Evolutionary conservation across 2,888 invertebrate genomes (phyloP), one percentile per base, ranked within the genome.

Genomic region (Synanthedon andrenaeformis): DNA sequence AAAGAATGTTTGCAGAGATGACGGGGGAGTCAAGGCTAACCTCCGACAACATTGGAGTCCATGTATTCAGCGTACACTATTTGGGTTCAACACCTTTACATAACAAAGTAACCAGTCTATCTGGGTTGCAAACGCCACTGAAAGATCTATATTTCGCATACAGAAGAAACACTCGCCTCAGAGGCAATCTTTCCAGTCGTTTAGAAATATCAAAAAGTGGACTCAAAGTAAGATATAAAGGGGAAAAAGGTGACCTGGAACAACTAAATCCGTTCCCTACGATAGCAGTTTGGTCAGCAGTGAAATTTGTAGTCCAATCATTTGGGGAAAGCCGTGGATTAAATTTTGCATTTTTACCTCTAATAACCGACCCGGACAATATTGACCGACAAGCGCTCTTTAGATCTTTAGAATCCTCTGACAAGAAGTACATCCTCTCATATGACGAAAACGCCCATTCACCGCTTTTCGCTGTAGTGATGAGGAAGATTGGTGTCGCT

Each of bases 261-360:
- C 89, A 90, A 66, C 75, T 93, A 53, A 96, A 96, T 69, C 94
- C 96, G 2, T 96, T 96, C 69, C 94, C 96, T 17, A 94, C 95
- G 51, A 96, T 96, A 76, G 96, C 96, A 1, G 96, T 96, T 2
- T 96, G 96, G 96, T 96, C 96, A 14, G 96, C 96, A 0, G 92
- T 96, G 2, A 94, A 95, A 76, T 94, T 96, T 72, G 92, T 94
- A 6, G 90, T 93, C 17, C 92, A 93, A 58, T 83, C 89, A 12
- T 79, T 86, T 28, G 90, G 90, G 59, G 88, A 89, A 49, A 82
- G 86, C 4, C 79, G 72, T 52, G 88, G 89, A 35, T 69, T 88
- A 28, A 89, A 90, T 66, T 93, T 91, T 72, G 96, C 96, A 42
- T 96, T 96, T 74, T 82, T 96, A 59, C 96, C 96, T 3, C 81